Evolutionary conservation across 2,113 vertebrate species (phyloP), one percentile per base, ranked within the genome.

Genomic region (Orientallactaga bullata): DNA sequence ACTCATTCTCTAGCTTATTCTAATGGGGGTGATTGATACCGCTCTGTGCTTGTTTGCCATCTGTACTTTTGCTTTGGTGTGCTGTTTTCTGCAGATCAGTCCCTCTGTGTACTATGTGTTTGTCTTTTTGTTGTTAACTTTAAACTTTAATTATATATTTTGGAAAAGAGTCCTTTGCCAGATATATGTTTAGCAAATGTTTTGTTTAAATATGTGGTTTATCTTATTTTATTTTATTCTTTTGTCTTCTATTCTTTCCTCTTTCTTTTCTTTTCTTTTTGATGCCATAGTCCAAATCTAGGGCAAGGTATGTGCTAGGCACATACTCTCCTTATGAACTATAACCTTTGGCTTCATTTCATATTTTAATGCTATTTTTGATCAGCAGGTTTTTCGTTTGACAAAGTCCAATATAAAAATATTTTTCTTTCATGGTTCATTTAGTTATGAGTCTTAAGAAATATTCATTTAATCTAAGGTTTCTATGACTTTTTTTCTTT

Each of bases 111-210:
- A 28, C 76, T 82, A 73, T 77, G 4, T 47, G 35, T 82, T 91
- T 86, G 47, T 72, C 13, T 72, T 78, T 81, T 93, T 93, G 83
- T 89, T 83, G 47, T 66, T 88, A 83, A 71, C 42, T 71, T 89
- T 65, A 39, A 66, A 76, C 42, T 77, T 84, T 81, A 17, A 37
- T 61, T 37, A 51, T 73, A 3, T 82, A 68, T 88, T 94, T 79
- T 90, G 11, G 42, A 85, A 95, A 78, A 78, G 60, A 88, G 18
- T 39, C 84, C 13, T 84, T 69, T 84, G 32, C 91, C 86, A 94
- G 61, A 76, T 92, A 26, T 35, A 65, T 94, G 58, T 90, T 89
- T 47, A 92, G 47, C 77, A 92, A 93, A n/a, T 66, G 10, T 88
- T 94, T 90, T 87, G 1, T 74, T 18, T 24, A 26, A 47, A 30